Percentiles rank a stretch among this genome's conserved stretches.
Evolutionary conservation across 2,888 invertebrate species (phyloP).

Genomic region (Idaea aversata): DNA sequence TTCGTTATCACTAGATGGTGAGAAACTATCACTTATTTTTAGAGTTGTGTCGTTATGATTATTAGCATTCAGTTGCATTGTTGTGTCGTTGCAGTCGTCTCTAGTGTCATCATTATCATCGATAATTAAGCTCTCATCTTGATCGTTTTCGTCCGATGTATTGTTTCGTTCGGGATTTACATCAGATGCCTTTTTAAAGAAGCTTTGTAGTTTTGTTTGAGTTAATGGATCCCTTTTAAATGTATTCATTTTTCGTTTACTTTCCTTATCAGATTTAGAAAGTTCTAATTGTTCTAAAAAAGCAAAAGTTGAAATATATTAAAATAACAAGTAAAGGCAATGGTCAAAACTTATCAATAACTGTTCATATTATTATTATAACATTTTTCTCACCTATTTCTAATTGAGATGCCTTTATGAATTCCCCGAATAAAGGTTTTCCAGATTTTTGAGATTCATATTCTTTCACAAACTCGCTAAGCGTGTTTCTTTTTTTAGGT

Average conservation of each 20-base stretch:
- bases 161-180: slow-evolving; percentile 34
- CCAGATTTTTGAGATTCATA: slow-evolving; percentile 60
- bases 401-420: slow-evolving; percentile 64
- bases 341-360: too few species aligned
- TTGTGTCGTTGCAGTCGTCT: slow-evolving; percentile 40
- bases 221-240: slow-evolving; percentile 72
- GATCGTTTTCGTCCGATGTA: slow-evolving; percentile 51
- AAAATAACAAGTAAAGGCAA: neutral
- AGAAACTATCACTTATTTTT: slow-evolving; percentile 39
- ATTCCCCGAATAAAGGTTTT: slow-evolving; percentile 39
- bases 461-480: slow-evolving; percentile 72
- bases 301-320: slow-evolving; percentile 6
- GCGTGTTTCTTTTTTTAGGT: slow-evolving; percentile 73
- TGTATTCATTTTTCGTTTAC: slow-evolving; percentile 68
- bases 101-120: slow-evolving; percentile 45
- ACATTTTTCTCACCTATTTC: slow-evolving; percentile 43
- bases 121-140: slow-evolving; percentile 52
- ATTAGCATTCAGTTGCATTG: slow-evolving; percentile 41
- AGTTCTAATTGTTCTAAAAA: slow-evolving; percentile 46
- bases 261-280: slow-evolving; percentile 70
- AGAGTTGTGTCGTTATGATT: slow-evolving; percentile 49
- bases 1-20: slow-evolving; percentile 17
- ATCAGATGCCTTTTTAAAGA: slow-evolving; percentile 59
- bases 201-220: slow-evolving; percentile 72
- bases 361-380: neutral